phyloP scores from a whole-genome alignment of 2,888 invertebrate species.

The Asteroscopus sphinx region DNA sequence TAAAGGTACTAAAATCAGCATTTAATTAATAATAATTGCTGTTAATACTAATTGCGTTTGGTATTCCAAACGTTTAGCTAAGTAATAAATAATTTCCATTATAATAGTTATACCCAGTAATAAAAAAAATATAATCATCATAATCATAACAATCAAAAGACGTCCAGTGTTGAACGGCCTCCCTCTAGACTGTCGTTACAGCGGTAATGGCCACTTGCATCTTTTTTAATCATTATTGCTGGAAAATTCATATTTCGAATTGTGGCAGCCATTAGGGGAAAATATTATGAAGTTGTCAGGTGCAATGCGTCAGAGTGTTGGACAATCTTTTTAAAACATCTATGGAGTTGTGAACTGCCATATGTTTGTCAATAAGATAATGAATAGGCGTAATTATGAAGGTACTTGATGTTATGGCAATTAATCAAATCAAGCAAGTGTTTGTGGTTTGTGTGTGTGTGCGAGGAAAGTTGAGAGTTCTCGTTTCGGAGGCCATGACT shows the following conservation, averaged over 20 bases:
- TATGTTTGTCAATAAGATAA: too few species aligned
- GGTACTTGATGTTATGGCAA: too few species aligned
- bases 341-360: too few species aligned
- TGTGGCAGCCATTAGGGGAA: conserved; percentile 7
- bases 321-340: too few species aligned
- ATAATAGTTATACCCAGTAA: neutral
- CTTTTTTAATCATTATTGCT: conserved; percentile 42
- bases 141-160: conserved; percentile 42
- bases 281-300: neutral
- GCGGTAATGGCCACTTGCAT: conserved; percentile 45
- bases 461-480: too few species aligned
- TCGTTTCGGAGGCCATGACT: too few species aligned
- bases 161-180: conserved; percentile 18
- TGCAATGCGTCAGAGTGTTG: neutral
- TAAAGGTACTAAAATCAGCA: conserved; percentile 29
- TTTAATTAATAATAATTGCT: conserved; percentile 35
- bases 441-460: too few species aligned
- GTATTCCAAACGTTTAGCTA: conserved; percentile 1
- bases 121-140: conserved; percentile 23
- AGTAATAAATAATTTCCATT: conserved; percentile 2
- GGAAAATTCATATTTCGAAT: conserved; percentile 42
- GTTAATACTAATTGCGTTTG: conserved; percentile 34
- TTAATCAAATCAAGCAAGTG: too few species aligned
- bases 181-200: conserved; percentile 18
- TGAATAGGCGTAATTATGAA: too few species aligned